A percentile compares a stretch with the other conserved stretches of the same genome.
Conservation (phyloP, 2,797 vertebrate species). For the Otolemur crassicaudatus region DNA sequence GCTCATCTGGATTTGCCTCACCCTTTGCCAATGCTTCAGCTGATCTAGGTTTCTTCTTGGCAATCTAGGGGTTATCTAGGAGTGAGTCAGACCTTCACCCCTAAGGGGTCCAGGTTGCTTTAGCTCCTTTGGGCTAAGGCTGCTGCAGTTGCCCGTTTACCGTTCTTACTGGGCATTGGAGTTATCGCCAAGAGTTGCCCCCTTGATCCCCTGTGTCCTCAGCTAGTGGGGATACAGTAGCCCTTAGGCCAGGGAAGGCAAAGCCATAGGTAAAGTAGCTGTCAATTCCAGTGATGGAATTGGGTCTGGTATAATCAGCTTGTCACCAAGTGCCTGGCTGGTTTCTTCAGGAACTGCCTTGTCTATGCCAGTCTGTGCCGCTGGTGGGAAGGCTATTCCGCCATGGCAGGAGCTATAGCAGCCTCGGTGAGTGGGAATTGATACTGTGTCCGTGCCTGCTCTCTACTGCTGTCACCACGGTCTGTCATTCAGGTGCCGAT, state of each 20-base stretch:
- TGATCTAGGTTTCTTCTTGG: background rate
- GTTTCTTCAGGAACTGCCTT: background rate
- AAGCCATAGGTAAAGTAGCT: slow-evolving; percentile 1
- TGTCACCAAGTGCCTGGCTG: background rate
- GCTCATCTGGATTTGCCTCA: background rate
- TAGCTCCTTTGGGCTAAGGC: background rate
- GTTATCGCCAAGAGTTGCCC: background rate
- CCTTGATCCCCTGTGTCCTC: background rate
- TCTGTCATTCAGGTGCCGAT: background rate
- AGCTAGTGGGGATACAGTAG: background rate
- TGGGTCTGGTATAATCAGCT: background rate
- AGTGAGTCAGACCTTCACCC: background rate
- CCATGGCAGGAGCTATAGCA: background rate
- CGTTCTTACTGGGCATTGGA: background rate
- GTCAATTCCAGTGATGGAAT: background rate
- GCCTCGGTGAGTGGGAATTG: background rate
- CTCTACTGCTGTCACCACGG: background rate
- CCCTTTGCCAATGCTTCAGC: background rate
- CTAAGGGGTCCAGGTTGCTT: background rate
- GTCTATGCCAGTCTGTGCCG: background rate
- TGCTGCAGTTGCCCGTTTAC: background rate
- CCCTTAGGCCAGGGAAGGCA: background rate
- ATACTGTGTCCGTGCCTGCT: background rate
- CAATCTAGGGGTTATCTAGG: background rate
- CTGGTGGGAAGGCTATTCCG: background rate